Evolutionary conservation across 2,797 vertebrate genomes (phyloP), one percentile per base, ranked within the genome.

Genomic region (Choloepus didactylus): DNA sequence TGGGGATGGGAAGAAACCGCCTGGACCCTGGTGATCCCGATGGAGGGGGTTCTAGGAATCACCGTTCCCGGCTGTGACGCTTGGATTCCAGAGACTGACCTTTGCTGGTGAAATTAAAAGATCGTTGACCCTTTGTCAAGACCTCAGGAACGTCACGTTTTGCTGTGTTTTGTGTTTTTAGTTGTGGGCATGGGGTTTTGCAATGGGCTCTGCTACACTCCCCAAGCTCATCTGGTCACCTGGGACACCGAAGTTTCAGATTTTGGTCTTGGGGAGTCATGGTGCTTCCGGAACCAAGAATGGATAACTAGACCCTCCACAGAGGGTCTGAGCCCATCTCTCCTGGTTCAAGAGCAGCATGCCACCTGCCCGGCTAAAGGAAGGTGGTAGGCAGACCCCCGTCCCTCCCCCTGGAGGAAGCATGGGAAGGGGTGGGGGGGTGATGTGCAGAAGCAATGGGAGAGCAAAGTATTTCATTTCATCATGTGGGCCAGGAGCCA

Each of bases 1-100:
- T 1, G 9, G n/a, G 49, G 21, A 35, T 0, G 2, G 9, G 73
- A 49, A 27, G 11, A 64, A 60, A 72, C 4, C 0, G 5, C 16
- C 16, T n/a, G 15, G 14, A 23, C 21, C 19, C 66, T 29, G n/a
- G 14, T 2, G 31, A 18, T 5, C 25, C 49, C 9, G 60, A 35
- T 0, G n/a, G 14, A 8, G 0, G n/a, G 27, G 46, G 31, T n/a
- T 67, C 82, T 41, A 38, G 31, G 35, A 35, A 67, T 4, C 49
- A 29, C 46, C 6, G 3, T 60, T 44, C 41, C 60, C 2, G 16
- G 41, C 46, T 29, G 16, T 38, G 21, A 18, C 16, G n/a, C 77
- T 25, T 6, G 29, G 16, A 69, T 25, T 7, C 62, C 60, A 2
- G 41, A 29, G 35, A 23, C 54, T 44, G 29, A 29, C 29, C n/a